phyloP scores from a whole-genome alignment of 2,888 invertebrate genomes.

The Neocrepidodera transversa region DNA sequence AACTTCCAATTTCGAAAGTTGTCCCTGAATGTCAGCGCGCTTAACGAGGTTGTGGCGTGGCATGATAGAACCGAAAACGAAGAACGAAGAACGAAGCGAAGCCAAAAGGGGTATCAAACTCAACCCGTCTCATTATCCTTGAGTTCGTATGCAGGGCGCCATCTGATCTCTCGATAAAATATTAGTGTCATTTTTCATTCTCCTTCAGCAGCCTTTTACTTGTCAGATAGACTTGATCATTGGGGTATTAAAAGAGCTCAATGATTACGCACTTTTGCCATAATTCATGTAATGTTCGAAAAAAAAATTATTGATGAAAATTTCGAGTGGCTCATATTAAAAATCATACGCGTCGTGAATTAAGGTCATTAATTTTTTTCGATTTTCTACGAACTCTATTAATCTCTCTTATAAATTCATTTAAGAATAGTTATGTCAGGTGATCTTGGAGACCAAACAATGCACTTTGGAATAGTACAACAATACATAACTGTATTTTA shows the following conservation, averaged over 20 bases:
- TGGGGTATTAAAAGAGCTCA: constrained; percentile 55
- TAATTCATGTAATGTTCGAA: constrained; percentile 42
- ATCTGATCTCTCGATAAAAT: constrained; percentile 63
- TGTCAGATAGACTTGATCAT: constrained; percentile 61
- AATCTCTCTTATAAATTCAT: constrained; percentile 3
- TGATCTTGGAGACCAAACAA: too few species aligned
- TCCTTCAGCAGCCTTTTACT: constrained; percentile 59
- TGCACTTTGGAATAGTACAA: too few species aligned
- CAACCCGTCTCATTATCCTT: constrained; percentile 61
- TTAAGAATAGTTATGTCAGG: too few species aligned
- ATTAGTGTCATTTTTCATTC: constrained; percentile 62
- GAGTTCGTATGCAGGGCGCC: constrained; percentile 62
- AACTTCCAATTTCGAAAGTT: constrained; percentile 43
- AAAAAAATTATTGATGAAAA: constrained; percentile 27
- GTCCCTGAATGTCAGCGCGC: constrained; percentile 46
- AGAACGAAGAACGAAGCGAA: constrained; percentile 49
- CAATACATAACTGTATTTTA: too few species aligned
- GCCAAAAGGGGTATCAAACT: constrained; percentile 57
- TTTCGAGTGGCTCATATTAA: constrained; percentile 31
- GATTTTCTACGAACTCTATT: constrained; percentile 10
- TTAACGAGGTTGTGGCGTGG: constrained; percentile 51
- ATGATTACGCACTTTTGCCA: constrained; percentile 53
- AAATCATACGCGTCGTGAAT: constrained; percentile 25
- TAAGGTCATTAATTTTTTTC: constrained; percentile 14
- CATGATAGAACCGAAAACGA: constrained; percentile 47